Percentiles rank a stretch among this genome's conserved stretches.
These are phyloP conservation scores for Spisula solida DNA, from an alignment of 2,888 invertebrate genomes.

Conservation along the genomic window DNA sequence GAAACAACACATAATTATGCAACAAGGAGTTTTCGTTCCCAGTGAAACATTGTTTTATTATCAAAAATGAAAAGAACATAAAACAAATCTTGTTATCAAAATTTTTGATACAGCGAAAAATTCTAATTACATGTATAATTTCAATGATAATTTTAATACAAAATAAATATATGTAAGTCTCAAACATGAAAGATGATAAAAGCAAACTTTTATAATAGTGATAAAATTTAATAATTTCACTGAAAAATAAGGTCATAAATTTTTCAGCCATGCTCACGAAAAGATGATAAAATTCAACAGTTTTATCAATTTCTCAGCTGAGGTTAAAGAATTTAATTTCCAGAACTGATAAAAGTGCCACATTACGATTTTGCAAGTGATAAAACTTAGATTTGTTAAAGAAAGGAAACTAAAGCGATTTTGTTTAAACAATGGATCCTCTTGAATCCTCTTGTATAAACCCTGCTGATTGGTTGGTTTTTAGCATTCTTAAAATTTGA, in stretches of 20 bases:
- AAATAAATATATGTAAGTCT: too few relatives aligned
- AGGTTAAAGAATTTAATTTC: not conserved
- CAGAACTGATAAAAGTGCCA: not conserved
- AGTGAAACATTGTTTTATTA: not conserved
- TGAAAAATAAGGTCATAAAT: not conserved
- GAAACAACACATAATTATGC: not conserved
- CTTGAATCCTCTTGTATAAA: too few relatives aligned
- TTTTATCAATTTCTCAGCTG: not conserved
- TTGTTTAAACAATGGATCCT: too few relatives aligned
- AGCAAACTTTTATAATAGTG: too few relatives aligned
- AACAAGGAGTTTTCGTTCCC: too few relatives aligned
- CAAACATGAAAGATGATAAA: too few relatives aligned
- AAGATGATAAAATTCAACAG: not conserved
- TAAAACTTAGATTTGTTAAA: not conserved
- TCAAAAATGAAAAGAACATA: not conserved
- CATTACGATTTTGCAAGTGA: not conserved
- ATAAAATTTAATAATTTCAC: not conserved
- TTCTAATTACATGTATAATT: not conserved
- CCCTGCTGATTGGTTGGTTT: too few relatives aligned
- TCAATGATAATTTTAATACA: too few relatives aligned
- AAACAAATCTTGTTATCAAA: not conserved
- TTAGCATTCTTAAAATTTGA: too few relatives aligned
- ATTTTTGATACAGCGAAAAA: not conserved
- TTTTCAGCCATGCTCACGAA: not conserved
- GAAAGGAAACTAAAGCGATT: not conserved